Percentiles rank a stretch among this genome's conserved stretches.
These are phyloP conservation scores for Mobula birostris DNA, from an alignment of 2,113 vertebrate species.

Conservation along the genomic window DNA sequence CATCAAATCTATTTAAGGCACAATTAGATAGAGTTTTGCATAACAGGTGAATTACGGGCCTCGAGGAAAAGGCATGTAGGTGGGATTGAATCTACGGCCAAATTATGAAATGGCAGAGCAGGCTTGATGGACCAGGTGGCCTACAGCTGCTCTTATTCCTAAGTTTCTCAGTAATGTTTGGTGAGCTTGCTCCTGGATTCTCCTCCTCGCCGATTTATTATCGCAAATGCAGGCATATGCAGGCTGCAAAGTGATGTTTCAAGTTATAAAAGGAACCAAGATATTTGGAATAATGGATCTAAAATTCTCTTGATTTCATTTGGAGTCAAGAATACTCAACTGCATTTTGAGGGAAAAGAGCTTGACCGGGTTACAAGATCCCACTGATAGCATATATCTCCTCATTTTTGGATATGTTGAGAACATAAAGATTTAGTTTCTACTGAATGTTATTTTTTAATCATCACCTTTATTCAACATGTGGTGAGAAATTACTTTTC, in stretches of 20 bases:
- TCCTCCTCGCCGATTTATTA: not conserved
- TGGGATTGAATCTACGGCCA: too few relatives aligned
- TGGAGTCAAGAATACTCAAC: not conserved
- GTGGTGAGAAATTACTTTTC: not conserved
- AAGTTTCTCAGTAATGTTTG: not conserved
- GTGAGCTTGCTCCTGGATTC: not conserved
- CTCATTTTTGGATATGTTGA: not conserved
- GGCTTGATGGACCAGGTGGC: too few relatives aligned
- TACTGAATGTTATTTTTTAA: not conserved
- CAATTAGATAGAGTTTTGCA: too few relatives aligned
- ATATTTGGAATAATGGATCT: not conserved
- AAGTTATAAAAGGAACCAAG: not conserved
- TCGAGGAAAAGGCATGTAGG: too few relatives aligned
- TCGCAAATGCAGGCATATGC: not conserved
- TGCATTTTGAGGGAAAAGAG: not conserved
- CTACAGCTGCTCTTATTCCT: too few relatives aligned
- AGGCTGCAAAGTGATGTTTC: not conserved
- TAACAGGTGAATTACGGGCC: too few relatives aligned
- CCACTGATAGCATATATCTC: not conserved
- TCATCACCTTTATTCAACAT: not conserved
- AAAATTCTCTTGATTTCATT: not conserved
- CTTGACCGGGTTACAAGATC: not conserved
- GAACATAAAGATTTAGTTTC: not conserved
- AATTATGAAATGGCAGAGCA: too few relatives aligned
- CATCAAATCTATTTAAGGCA: too few relatives aligned